Evolutionary conservation across 2,797 vertebrate species (phyloP).

Genomic region (Prionace glauca): DNA sequence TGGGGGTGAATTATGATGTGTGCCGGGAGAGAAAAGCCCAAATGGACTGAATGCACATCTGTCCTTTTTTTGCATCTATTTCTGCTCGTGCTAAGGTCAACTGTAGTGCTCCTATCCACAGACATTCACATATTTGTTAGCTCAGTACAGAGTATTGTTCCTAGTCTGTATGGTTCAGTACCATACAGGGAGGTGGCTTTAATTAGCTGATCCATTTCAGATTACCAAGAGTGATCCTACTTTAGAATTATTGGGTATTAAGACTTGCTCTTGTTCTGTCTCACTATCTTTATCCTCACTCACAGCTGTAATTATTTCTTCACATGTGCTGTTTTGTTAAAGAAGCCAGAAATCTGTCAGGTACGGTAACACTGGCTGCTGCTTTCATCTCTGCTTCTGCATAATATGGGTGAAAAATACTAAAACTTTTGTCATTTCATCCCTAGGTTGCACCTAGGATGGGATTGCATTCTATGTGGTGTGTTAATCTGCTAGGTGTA

Average conservation of each 20-base stretch:
- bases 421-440: not conserved
- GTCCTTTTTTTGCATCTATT: not conserved
- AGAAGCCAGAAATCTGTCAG: constrained; percentile 83
- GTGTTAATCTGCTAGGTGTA: not conserved
- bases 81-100: not conserved
- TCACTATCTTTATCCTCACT: constrained; percentile 52
- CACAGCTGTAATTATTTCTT: constrained; percentile 70
- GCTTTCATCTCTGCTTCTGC: constrained; percentile 20
- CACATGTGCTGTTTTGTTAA: constrained; percentile 66
- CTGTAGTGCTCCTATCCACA: not conserved
- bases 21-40: not conserved
- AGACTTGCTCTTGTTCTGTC: not conserved
- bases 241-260: not conserved
- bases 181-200: not conserved
- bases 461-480: not conserved
- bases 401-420: not conserved
- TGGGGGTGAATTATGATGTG: not conserved
- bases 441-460: not conserved
- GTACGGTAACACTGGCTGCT: constrained; percentile 70
- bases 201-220: not conserved
- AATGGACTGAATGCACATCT: not conserved
- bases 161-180: not conserved
- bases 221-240: not conserved
- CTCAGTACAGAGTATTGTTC: not conserved
- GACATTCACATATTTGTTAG: not conserved